Conservation (phyloP, 2,113 vertebrate species). For the Carassius carassius region DNA sequence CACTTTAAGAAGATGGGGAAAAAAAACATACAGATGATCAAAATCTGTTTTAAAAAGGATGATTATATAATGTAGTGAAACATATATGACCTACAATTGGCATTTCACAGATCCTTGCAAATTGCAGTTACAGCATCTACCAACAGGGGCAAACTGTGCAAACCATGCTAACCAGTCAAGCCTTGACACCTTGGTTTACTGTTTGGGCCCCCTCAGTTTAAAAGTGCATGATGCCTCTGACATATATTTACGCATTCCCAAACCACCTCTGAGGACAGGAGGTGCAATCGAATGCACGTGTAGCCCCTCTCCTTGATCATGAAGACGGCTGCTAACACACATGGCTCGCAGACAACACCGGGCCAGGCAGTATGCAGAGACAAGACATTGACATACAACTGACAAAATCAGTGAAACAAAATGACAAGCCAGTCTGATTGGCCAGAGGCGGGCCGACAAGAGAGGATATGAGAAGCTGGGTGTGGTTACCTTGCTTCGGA, state of each 20-base stretch:
- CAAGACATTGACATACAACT: constrained; percentile 31
- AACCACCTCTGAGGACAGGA: not conserved
- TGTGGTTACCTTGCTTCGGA: constrained; percentile 78
- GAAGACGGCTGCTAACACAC: not conserved
- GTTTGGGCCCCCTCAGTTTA: not conserved
- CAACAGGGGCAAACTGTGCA: not conserved
- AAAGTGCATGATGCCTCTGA: not conserved
- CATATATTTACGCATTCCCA: not conserved
- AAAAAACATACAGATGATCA: not conserved
- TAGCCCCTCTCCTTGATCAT: not conserved
- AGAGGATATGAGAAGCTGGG: constrained; percentile 11
- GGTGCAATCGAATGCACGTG: not conserved
- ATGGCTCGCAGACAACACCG: constrained; percentile 12
- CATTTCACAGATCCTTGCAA: not conserved
- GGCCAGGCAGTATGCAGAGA: constrained; percentile 11
- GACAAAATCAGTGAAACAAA: constrained; percentile 34
- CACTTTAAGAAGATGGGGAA: too few species aligned
- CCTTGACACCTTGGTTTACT: not conserved
- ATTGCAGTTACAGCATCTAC: not conserved
- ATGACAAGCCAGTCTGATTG: constrained; percentile 28
- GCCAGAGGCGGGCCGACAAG: constrained; percentile 24
- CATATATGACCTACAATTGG: not conserved
- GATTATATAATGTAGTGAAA: not conserved
- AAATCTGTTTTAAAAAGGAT: not conserved
- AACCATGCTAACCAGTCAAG: not conserved